Evolutionary conservation across 2,113 vertebrate species (phyloP).

Genomic region (Caranx melampygus): DNA sequence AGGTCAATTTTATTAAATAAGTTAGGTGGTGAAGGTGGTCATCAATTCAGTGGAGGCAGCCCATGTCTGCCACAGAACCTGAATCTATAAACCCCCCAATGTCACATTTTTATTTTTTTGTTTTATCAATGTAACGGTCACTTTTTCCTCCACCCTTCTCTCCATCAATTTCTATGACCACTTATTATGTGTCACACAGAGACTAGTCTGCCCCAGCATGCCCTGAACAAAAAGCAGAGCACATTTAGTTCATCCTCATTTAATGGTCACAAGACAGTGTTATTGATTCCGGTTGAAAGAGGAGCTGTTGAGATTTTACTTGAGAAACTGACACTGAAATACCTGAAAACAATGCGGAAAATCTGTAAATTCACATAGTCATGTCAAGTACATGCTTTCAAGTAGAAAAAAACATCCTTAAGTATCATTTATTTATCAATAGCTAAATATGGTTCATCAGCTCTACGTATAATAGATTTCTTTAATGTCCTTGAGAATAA

Average conservation of each 20-base stretch:
- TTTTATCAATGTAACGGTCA: not conserved
- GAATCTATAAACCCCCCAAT: not conserved
- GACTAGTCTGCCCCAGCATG: not conserved
- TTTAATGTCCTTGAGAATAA: not conserved
- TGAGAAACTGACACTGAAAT: not conserved
- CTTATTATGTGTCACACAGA: conserved; percentile 2
- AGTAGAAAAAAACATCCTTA: not conserved
- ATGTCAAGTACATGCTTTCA: not conserved
- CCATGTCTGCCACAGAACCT: conserved; percentile 1
- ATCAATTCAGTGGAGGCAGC: conserved; percentile 12
- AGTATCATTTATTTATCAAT: not conserved
- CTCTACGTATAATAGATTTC: not conserved
- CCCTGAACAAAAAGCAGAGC: not conserved
- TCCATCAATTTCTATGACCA: not conserved
- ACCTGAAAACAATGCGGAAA: conserved; percentile 7
- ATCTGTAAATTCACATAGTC: conserved; percentile 13
- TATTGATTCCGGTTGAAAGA: not conserved
- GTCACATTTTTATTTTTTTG: not conserved
- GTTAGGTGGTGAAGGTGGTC: not conserved
- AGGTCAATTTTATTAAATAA: conserved; percentile 4
- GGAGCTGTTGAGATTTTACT: conserved; percentile 1
- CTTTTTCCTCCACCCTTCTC: not conserved
- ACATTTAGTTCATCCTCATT: not conserved
- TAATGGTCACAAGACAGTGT: not conserved
- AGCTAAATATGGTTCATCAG: not conserved